Base-by-base conservation (phyloP, 2,888 invertebrate genomes). In the Penaeus monodon region DNA sequence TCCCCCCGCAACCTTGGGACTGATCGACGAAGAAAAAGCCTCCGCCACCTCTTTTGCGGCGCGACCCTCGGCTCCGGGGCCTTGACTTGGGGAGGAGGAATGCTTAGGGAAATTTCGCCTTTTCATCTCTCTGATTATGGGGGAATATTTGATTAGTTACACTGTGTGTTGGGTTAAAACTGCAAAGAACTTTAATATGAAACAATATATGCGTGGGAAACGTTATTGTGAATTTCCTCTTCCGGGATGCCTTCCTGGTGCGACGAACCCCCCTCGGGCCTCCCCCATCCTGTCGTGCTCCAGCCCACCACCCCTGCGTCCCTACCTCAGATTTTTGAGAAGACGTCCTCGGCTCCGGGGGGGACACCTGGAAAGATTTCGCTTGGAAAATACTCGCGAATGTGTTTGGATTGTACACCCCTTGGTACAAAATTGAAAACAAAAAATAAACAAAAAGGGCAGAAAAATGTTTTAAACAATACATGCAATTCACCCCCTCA, bases 251-350 rank as follows among this genome's bases (percentile, higher is more conserved):
- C 4, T 63, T 49, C 87, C 91, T 91, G 68, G 89, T 89, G 33
- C 92, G 10, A 92, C 90, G 81, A 91, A 92, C 7, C 92, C 92
- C 68, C 91, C 89, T 0, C 92, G 93, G 17, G 92, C 90, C 90
- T 93, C 93, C 17, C 93, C 93, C 27, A 91, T 91, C 33, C 89
- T 86, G 33, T 91, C 91, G 86, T 92, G 91, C 12, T 91, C 91
- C 3, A 92, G 10, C 93, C 93, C 83, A 93, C 91, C 8, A 93
- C 93, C 2, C 93, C 93, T 6, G 92, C 93, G 88, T 93, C 93
- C 22, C 91, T 63, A 93, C 91, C 2, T 91, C 91, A 6, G 92
- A 92, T 90, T 93, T 92, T 17, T 92, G 91, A 93, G 91, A 8
- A 93, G 27, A 93, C 85, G 84, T 91, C 92, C 90, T 93, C 93